Conservation (phyloP, 1,140 invertebrate genomes). For the Drosophila mauritiana region DNA sequence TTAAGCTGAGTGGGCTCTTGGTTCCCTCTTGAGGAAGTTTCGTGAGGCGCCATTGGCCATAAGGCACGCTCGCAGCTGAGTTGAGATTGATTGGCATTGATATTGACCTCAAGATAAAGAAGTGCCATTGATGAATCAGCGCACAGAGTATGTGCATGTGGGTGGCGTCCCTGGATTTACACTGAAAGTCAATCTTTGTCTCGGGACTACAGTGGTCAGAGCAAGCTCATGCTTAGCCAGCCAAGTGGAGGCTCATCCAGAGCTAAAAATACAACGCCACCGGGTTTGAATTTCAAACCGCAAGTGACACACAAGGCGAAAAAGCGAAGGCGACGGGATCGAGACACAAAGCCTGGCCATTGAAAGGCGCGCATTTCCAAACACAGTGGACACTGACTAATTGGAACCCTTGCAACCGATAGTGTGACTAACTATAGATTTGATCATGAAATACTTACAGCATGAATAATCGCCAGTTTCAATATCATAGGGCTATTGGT, state of each 20-base stretch:
- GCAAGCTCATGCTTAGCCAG: neutral
- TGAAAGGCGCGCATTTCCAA: conserved; percentile 29
- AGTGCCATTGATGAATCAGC: conserved; percentile 37
- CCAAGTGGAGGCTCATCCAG: conserved; percentile 23
- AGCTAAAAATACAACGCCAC: conserved; percentile 57
- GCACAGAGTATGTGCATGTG: neutral
- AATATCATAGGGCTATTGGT: too few relatives aligned
- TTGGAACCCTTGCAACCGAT: too few relatives aligned
- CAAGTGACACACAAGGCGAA: conserved; percentile 72
- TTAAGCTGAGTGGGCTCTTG: conserved; percentile 9
- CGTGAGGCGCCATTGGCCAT: conserved; percentile 10
- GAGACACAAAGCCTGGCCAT: conserved; percentile 44
- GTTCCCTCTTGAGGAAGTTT: conserved; percentile 1
- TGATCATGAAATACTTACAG: too few relatives aligned
- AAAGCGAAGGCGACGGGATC: conserved; percentile 16
- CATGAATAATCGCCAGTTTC: too few relatives aligned
- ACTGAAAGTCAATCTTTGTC: conserved; percentile 41
- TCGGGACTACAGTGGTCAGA: neutral
- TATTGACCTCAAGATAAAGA: conserved; percentile 30
- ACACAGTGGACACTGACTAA: conserved; percentile 15
- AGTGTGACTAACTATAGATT: neutral
- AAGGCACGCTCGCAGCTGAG: conserved; percentile 21
- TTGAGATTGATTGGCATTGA: conserved; percentile 25
- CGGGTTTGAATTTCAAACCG: conserved; percentile 74
- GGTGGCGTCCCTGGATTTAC: conserved; percentile 22